Percentiles rank a stretch among this genome's conserved stretches.
Conservation (phyloP, 2,797 vertebrate genomes). For the Chanos chanos region DNA sequence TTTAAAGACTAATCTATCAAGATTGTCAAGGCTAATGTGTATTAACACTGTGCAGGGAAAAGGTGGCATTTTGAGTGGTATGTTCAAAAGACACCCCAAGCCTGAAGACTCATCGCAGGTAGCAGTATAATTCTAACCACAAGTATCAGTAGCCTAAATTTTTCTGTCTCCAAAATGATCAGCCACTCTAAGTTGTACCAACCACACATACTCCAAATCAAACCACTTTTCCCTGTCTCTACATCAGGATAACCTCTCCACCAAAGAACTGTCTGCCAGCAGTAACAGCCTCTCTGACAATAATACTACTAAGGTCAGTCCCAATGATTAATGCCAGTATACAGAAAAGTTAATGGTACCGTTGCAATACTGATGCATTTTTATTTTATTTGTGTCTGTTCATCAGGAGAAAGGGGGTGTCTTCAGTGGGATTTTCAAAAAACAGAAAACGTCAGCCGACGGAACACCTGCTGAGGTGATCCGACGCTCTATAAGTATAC, state of each 20-base stretch:
- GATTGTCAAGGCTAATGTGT: no score
- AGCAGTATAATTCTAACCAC: no score
- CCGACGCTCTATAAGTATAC: no score
- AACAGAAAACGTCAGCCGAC: constrained; percentile 26
- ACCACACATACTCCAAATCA: no score
- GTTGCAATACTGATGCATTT: not conserved
- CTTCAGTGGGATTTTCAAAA: constrained; percentile 51
- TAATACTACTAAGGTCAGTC: constrained; percentile 41
- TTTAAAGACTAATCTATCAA: no score
- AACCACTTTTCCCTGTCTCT: constrained; percentile 19
- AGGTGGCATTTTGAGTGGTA: constrained; percentile 43
- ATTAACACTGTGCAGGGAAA: no score
- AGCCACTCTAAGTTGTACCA: no score
- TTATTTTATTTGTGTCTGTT: not conserved
- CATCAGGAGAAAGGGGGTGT: constrained; percentile 43
- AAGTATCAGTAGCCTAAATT: no score
- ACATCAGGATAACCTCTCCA: constrained; percentile 50
- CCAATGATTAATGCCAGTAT: not conserved
- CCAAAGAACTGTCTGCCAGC: constrained; percentile 33
- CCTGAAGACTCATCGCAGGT: no score
- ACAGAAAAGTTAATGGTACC: no score
- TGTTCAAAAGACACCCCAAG: not conserved
- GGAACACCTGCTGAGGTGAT: no score
- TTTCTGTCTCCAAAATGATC: no score
- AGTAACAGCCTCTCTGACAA: constrained; percentile 38